A percentile compares a stretch with the other conserved stretches of the same genome.
Evolutionary conservation across 2,113 vertebrate species (phyloP).

Genomic region (Ranitomeya variabilis): DNA sequence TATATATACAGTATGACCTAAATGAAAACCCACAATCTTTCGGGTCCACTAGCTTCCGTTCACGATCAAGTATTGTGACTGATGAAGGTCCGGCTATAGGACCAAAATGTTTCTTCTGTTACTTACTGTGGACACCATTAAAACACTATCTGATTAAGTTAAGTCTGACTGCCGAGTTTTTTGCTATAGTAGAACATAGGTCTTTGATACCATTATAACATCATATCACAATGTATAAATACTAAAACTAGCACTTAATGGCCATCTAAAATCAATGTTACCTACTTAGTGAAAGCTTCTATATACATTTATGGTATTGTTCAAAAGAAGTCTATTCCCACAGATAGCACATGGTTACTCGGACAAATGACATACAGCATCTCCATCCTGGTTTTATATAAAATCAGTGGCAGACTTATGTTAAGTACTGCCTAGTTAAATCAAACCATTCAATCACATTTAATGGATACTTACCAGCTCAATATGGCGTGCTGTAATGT

Average conservation of each 20-base stretch:
- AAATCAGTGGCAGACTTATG: conserved; percentile 1
- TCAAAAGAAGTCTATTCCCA: not conserved
- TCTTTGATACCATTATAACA: not conserved
- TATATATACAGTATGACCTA: too few species aligned
- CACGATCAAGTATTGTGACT: too few species aligned
- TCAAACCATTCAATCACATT: conserved; percentile 2
- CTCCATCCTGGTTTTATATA: not conserved
- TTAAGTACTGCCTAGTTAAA: conserved; percentile 8
- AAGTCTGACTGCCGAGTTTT: too few species aligned
- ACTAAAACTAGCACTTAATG: not conserved
- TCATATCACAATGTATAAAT: not conserved
- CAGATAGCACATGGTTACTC: not conserved
- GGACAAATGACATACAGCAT: not conserved
- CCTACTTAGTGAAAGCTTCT: not conserved
- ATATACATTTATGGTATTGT: not conserved
- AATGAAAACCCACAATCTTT: too few species aligned
- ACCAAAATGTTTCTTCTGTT: too few species aligned
- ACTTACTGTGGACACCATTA: too few species aligned
- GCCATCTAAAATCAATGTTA: not conserved
- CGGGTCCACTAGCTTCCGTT: too few species aligned
- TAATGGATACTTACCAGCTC: not conserved
- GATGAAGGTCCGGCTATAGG: too few species aligned
- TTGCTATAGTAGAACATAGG: not conserved
- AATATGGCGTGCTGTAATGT: not conserved
- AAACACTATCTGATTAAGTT: too few species aligned